Percentiles rank a stretch among this genome's conserved stretches.
Conservation (phyloP, 2,888 invertebrate species). For the Amphipoea oculea region DNA sequence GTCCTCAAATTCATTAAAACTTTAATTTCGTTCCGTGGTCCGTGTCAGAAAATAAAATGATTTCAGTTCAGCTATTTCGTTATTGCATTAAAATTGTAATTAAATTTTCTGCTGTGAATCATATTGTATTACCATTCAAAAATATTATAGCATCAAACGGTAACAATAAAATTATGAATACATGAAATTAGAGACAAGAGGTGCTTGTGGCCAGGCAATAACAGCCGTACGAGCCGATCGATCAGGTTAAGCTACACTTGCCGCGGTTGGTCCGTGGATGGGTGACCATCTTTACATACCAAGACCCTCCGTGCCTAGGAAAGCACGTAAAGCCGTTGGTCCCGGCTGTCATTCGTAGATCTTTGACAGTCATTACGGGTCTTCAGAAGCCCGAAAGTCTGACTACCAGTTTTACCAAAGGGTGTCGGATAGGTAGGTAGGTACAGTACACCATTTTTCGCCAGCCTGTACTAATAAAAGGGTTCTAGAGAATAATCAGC, state of each 20-base stretch:
- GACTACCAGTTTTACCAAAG: too few relatives aligned
- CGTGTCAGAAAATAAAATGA: neutral
- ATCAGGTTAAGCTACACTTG: too few relatives aligned
- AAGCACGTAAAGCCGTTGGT: too few relatives aligned
- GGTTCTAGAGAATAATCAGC: neutral
- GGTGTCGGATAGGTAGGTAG: neutral
- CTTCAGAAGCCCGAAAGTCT: too few relatives aligned
- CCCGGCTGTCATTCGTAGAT: too few relatives aligned
- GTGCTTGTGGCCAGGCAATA: too few relatives aligned
- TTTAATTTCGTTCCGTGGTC: neutral
- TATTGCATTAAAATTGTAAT: neutral
- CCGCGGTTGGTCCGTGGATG: too few relatives aligned
- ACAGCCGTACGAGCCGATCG: too few relatives aligned
- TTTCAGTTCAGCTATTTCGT: neutral
- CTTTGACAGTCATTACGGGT: too few relatives aligned
- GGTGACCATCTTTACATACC: too few relatives aligned
- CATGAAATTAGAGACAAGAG: neutral
- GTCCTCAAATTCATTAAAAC: conserved; percentile 13
- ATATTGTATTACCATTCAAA: neutral
- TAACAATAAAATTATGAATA: neutral
- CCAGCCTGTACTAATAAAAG: neutral
- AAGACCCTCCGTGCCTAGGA: too few relatives aligned
- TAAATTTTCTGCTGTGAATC: neutral
- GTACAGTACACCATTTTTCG: neutral
- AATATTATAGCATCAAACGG: neutral